Percentiles rank a stretch among this genome's conserved stretches.
Conservation (phyloP, 53 echinoderm and acorn worm species). For the Temnopleurus reevesii region DNA sequence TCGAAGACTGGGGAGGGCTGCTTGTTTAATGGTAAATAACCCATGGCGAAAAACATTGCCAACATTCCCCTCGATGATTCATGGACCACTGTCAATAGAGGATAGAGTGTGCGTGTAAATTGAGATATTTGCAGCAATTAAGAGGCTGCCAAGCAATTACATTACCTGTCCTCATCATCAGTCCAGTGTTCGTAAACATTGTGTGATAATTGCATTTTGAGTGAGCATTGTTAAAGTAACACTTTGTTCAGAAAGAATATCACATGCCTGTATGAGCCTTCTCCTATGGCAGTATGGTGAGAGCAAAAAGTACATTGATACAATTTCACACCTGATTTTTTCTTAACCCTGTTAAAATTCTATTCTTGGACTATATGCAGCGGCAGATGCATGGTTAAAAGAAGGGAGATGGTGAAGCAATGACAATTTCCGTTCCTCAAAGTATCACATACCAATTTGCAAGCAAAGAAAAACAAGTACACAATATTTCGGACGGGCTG, state of each 20-base stretch:
- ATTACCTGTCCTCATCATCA: neutral
- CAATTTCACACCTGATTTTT: too few species aligned
- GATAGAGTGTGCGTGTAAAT: constrained; percentile 4
- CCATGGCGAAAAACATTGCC: constrained; percentile 43
- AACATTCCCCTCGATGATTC: constrained; percentile 18
- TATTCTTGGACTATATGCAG: too few species aligned
- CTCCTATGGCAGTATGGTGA: too few species aligned
- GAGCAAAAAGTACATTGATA: too few species aligned
- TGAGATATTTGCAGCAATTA: constrained; percentile 37
- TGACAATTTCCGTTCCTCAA: too few species aligned
- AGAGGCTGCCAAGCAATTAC: neutral
- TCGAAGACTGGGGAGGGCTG: constrained; percentile 18
- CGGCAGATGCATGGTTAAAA: too few species aligned
- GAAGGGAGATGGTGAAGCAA: too few species aligned
- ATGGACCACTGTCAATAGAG: constrained; percentile 26
- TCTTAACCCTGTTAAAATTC: too few species aligned
- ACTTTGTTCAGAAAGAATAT: neutral
- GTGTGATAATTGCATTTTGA: neutral
- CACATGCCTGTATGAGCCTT: too few species aligned
- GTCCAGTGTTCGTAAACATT: neutral
- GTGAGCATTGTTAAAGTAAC: neutral
- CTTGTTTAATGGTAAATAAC: constrained; percentile 41
- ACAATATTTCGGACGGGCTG: too few species aligned
- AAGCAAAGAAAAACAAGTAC: too few species aligned
- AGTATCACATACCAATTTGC: too few species aligned